Conservation (phyloP, 2,113 vertebrate genomes). For the Equus przewalskii region DNA sequence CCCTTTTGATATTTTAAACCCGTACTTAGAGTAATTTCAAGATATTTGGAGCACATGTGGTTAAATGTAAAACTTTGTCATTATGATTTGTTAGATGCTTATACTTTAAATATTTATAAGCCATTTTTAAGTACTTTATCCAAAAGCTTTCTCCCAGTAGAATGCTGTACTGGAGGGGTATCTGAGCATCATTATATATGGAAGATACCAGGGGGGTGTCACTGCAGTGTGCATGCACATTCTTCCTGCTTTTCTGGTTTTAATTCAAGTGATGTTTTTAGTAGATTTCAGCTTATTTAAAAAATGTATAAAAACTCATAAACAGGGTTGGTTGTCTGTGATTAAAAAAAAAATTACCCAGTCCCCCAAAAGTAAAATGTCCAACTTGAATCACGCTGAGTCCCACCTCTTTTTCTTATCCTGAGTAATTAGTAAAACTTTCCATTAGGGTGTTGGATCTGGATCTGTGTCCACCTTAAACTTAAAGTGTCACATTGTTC, state of each 20-base stretch:
- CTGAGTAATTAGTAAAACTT: background rate
- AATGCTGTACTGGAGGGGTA: slow-evolving; percentile 64
- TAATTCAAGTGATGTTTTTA: slow-evolving; percentile 69
- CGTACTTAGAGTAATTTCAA: slow-evolving; percentile 88
- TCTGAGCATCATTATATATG: background rate
- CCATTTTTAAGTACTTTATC: slow-evolving; percentile 81
- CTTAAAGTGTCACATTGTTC: background rate
- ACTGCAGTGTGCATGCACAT: slow-evolving; percentile 8
- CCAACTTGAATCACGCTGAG: background rate
- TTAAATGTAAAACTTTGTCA: slow-evolving; percentile 86
- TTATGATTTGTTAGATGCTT: slow-evolving; percentile 84
- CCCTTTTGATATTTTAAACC: slow-evolving; percentile 87
- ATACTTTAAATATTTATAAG: slow-evolving; percentile 85
- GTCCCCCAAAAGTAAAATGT: slow-evolving; percentile 21
- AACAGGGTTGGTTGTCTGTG: slow-evolving; percentile 50
- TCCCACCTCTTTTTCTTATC: background rate
- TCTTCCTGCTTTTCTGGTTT: slow-evolving; percentile 71
- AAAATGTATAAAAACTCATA: slow-evolving; percentile 53
- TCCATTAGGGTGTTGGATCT: background rate
- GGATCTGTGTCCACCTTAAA: background rate
- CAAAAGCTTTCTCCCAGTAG: slow-evolving; percentile 73
- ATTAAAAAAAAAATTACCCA: background rate
- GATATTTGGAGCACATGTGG: slow-evolving; percentile 84
- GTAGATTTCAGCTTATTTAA: slow-evolving; percentile 57
- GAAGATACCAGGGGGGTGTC: background rate